Percentiles rank a stretch among this genome's conserved stretches.
Conservation (phyloP, 64 coral and sea anemone species). For the Stichodactyla mertensii region DNA sequence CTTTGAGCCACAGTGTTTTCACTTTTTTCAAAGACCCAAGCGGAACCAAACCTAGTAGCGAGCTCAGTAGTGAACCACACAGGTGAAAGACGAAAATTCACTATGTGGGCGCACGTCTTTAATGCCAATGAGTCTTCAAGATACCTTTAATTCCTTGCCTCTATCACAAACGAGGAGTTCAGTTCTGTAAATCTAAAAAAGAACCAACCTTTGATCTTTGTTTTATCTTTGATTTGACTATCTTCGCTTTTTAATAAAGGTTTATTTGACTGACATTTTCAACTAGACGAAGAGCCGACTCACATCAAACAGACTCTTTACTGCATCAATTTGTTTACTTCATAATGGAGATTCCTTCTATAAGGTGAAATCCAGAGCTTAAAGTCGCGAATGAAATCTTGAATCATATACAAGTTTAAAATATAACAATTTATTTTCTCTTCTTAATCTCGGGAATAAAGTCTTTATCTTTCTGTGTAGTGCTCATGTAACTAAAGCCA, state of each 20-base stretch:
- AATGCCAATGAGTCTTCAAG: not conserved
- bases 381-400: not conserved
- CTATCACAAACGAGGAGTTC: not conserved
- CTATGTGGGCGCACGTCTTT: not conserved
- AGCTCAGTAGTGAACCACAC: not conserved
- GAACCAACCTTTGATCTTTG: not conserved
- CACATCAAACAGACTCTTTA: not conserved
- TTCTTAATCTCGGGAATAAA: too few species aligned
- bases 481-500: not conserved
- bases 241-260: not conserved
- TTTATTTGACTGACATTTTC: not conserved
- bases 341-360: not conserved
- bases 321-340: not conserved
- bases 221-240: not conserved
- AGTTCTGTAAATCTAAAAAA: not conserved
- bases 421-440: not conserved
- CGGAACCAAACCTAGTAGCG: not conserved
- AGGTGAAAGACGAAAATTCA: not conserved
- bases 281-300: not conserved
- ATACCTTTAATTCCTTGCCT: not conserved
- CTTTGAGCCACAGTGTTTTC: not conserved
- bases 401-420: not conserved
- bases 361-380: not conserved
- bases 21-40: not conserved
- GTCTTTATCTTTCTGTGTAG: not conserved